phyloP scores from a whole-genome alignment of 2,888 invertebrate genomes.

The Drosophila lacicola region DNA sequence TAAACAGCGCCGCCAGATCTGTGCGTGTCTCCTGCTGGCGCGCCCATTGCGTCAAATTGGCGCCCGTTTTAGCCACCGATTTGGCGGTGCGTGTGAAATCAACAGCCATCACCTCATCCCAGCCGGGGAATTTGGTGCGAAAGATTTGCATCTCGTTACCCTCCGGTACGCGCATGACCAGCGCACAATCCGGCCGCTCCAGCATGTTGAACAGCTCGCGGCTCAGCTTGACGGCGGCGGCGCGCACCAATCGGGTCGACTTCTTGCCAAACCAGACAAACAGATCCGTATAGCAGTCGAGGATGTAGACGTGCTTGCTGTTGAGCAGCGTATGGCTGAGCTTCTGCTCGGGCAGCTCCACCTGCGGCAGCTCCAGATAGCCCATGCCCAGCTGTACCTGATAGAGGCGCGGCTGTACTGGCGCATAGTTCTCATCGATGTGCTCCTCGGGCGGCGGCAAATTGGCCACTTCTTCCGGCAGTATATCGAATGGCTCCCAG shows the following conservation, averaged over 20 bases:
- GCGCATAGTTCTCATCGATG: conserved; percentile 76
- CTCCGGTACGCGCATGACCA: conserved; percentile 95
- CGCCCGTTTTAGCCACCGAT: conserved; percentile 97
- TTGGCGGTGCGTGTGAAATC: conserved; percentile 99
- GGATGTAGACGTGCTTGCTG: conserved; percentile 97
- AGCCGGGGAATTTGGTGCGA: conserved; percentile 97
- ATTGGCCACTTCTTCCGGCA: conserved; percentile 82
- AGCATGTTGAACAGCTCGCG: conserved; percentile 98
- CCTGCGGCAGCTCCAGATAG: conserved; percentile 98
- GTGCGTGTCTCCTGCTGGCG: conserved; percentile 95
- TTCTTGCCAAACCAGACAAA: conserved; percentile 99
- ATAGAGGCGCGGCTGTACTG: conserved; percentile 90
- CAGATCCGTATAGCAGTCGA: conserved; percentile 97
- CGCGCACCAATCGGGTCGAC: conserved; percentile 96
- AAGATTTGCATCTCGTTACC: conserved; percentile 97
- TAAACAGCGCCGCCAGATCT: conserved; percentile 97
- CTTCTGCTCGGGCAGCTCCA: conserved; percentile 91
- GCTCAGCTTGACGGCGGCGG: conserved; percentile 98
- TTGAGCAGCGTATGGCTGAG: conserved; percentile 92
- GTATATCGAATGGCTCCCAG: conserved; percentile 89
- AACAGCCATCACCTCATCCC: conserved; percentile 99
- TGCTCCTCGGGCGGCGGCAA: conserved; percentile 84
- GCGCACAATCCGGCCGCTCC: conserved; percentile 93
- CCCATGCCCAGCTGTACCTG: conserved; percentile 99
- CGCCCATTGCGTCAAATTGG: conserved; percentile 97